Conservation (phyloP, 2,113 vertebrate species). For the Machaerirhynchus nigripectus region DNA sequence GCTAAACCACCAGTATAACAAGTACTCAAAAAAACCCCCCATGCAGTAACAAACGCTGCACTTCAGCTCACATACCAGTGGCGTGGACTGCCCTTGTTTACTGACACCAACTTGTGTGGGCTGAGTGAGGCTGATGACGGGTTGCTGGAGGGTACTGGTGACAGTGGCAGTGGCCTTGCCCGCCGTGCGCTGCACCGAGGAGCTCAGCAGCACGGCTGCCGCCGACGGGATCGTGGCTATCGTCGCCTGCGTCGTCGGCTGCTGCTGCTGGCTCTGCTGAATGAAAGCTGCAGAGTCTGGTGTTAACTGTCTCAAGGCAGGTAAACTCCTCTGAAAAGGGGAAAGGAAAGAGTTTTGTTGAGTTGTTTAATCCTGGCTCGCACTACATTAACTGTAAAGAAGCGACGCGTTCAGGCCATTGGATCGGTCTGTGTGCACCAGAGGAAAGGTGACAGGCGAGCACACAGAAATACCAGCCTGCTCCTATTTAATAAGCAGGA, state of each 20-base stretch:
- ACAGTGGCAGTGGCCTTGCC: constrained; percentile 79
- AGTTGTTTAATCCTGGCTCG: not conserved
- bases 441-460: not conserved
- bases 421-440: fast-evolving
- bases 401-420: fast-evolving
- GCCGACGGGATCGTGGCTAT: constrained; percentile 83
- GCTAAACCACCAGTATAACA: not conserved
- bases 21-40: not conserved
- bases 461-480: not conserved
- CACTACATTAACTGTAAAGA: not conserved
- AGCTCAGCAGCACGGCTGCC: constrained; percentile 79
- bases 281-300: constrained; percentile 94
- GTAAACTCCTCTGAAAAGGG: constrained; percentile 89
- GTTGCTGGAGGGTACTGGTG: constrained; percentile 85
- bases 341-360: not conserved
- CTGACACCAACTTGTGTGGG: constrained; percentile 76
- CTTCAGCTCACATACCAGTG: constrained; percentile 74
- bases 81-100: constrained; percentile 79
- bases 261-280: constrained; percentile 92
- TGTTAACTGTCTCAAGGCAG: constrained; percentile 93
- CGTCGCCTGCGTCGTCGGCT: constrained; percentile 78
- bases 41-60: not conserved
- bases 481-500: not conserved
- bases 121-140: constrained; percentile 87
- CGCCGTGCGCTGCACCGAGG: constrained; percentile 76